Evolutionary conservation across 2,888 invertebrate genomes (phyloP).

Genomic region (Notodonta ziczac): DNA sequence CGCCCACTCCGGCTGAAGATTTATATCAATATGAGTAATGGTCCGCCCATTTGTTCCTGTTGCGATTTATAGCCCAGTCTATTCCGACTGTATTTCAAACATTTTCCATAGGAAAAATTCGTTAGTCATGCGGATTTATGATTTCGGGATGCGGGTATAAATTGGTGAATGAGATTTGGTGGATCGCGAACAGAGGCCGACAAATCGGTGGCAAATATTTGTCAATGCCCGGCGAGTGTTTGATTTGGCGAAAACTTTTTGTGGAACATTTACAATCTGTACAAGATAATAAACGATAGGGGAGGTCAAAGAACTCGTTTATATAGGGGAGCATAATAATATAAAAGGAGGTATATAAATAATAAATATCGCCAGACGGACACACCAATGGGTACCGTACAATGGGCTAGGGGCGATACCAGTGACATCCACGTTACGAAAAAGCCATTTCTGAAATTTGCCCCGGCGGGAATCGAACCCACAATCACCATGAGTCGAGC

Average conservation of each 20-base stretch:
- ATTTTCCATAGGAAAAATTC: constrained; percentile 34
- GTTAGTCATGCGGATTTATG: constrained; percentile 39
- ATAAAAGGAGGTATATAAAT: too few species aligned
- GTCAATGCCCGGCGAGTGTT: neutral
- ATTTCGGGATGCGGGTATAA: constrained; percentile 15
- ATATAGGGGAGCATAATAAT: too few species aligned
- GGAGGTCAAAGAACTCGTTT: neutral
- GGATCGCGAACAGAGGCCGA: neutral
- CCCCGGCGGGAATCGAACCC: too few species aligned
- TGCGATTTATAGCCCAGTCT: constrained; percentile 48
- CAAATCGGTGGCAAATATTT: constrained; percentile 4
- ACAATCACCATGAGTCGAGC: too few species aligned
- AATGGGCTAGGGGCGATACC: too few species aligned
- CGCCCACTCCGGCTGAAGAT: constrained; percentile 91
- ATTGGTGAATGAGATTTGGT: constrained; percentile 6
- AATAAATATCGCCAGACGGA: too few species aligned
- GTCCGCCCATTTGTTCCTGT: constrained; percentile 45
- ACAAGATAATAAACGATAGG: neutral
- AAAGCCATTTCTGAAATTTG: too few species aligned
- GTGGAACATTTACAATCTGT: neutral
- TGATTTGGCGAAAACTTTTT: neutral
- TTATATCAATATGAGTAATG: constrained; percentile 54
- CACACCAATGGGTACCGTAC: too few species aligned
- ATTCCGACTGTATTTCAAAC: constrained; percentile 32
- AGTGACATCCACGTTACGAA: too few species aligned